A percentile compares a stretch with the other conserved stretches of the same genome.
These are phyloP conservation scores for Fulmarus glacialis DNA, from an alignment of 2,113 vertebrate genomes.

Conservation along the genomic window DNA sequence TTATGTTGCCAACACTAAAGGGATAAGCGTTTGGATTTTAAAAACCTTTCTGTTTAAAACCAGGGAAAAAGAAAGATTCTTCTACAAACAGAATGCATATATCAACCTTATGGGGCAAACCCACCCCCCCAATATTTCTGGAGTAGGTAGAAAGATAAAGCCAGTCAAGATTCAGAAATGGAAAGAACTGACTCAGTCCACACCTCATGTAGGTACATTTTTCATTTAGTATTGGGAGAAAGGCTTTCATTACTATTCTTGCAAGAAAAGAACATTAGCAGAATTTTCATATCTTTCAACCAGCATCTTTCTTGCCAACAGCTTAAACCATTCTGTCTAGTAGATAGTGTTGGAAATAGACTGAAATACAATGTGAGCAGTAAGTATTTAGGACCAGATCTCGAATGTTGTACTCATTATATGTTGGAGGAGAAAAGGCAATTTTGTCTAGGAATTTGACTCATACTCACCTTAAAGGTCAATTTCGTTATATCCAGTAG, in stretches of 20 bases:
- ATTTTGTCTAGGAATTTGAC: background rate
- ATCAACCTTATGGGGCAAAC: background rate
- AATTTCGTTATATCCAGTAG: background rate
- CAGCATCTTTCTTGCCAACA: background rate
- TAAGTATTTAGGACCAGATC: background rate
- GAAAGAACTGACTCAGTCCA: background rate
- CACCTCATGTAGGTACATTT: background rate
- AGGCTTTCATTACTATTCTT: background rate
- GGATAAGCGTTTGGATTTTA: background rate
- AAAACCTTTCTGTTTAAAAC: background rate
- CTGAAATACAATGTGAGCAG: background rate
- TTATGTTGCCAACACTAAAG: background rate
- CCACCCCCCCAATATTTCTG: background rate
- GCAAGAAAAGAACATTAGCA: background rate
- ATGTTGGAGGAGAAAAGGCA: background rate
- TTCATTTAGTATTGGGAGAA: background rate
- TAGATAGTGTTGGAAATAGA: background rate
- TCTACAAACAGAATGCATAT: background rate
- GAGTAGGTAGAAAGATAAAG: background rate
- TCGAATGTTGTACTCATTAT: background rate
- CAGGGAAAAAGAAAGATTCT: background rate
- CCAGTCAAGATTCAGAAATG: background rate
- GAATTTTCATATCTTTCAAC: background rate
- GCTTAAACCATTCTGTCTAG: background rate
- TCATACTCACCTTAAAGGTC: background rate